phyloP scores from a whole-genome alignment of 2,113 vertebrate genomes.

The Leptobrachium ailaonicum region DNA sequence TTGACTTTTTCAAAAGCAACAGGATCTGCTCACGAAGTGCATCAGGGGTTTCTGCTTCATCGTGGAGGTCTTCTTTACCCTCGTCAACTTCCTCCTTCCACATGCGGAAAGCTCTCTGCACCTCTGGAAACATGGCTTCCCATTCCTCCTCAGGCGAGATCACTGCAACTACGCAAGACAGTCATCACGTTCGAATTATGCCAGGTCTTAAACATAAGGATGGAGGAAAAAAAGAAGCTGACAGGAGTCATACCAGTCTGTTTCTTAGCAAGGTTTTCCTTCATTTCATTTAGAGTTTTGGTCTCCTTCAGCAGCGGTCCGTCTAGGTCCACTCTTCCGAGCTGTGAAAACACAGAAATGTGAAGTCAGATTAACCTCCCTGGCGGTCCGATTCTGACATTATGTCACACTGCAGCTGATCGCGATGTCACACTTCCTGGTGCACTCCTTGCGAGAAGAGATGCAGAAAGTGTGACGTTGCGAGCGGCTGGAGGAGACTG shows the following conservation, averaged over 20 bases:
- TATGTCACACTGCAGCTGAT: too few species aligned
- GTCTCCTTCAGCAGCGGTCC: constrained; percentile 84
- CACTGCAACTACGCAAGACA: not conserved
- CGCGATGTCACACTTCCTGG: too few species aligned
- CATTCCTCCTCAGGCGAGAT: constrained; percentile 85
- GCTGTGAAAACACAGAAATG: constrained; percentile 59
- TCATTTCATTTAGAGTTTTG: constrained; percentile 80
- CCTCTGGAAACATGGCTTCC: constrained; percentile 90
- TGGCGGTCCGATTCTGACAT: too few species aligned
- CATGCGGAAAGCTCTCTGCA: constrained; percentile 69
- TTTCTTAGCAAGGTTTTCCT: constrained; percentile 53
- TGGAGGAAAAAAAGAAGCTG: not conserved
- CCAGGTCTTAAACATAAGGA: too few species aligned
- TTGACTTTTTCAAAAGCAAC: constrained; percentile 78
- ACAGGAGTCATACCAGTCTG: constrained; percentile 57
- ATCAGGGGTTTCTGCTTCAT: constrained; percentile 63
- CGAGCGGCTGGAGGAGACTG: too few species aligned
- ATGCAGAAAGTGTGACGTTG: not conserved
- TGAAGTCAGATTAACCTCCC: not conserved
- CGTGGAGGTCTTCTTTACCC: constrained; percentile 52
- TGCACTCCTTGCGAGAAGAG: too few species aligned
- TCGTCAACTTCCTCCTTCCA: constrained; percentile 63
- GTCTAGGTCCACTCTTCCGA: constrained; percentile 81
- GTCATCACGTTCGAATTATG: too few species aligned
- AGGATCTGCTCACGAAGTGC: constrained; percentile 69